Evolutionary conservation across 2,797 vertebrate genomes (phyloP), one percentile per base, ranked within the genome.

Genomic region (Gambusia yucatana): DNA sequence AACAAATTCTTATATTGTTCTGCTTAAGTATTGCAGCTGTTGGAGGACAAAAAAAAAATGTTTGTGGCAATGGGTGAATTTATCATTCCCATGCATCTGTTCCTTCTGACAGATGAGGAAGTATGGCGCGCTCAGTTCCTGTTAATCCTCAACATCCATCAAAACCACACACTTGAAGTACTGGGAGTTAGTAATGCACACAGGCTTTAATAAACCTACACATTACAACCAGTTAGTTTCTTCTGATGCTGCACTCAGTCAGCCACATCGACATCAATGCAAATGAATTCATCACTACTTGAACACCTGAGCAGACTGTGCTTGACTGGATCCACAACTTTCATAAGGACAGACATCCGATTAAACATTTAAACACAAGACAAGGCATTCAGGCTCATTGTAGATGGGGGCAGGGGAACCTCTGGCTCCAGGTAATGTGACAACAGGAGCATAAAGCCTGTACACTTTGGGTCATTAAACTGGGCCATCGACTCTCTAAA

Each of bases 91-190:
- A 82, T n/a, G 50, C 76, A 85, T 75, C 80, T 73, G 73, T 86
- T 91, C 77, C 72, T 82, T 88, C 82, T 89, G 86, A 92, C 86
- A 88, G 81, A 93, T 84, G 85, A 86, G 82, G 61, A 88, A 82
- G 82, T 69, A 87, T 86, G 72, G 82, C 84, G 88, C 82, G 88
- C 87, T 89, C 90, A 85, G 77, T 73, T 88, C 70, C 57, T 70
- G 81, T 88, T 80, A 57, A 78, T 84, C 77, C 77, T 80, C 78
- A 82, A 76, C 73, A 87, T 92, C 86, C 76, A 86, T 92, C 90
- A 92, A 57, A 33, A 36, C 70, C 85, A 77, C 75, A 77, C 81
- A 89, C 89, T 86, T 88, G 84, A 70, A 63, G 83, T 55, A 76
- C 65, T 44, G 41, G 67, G 25, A 70, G 67, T 14, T 44, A 5